phyloP scores from a whole-genome alignment of 2,888 invertebrate genomes.

The Pyrrhia umbra region DNA sequence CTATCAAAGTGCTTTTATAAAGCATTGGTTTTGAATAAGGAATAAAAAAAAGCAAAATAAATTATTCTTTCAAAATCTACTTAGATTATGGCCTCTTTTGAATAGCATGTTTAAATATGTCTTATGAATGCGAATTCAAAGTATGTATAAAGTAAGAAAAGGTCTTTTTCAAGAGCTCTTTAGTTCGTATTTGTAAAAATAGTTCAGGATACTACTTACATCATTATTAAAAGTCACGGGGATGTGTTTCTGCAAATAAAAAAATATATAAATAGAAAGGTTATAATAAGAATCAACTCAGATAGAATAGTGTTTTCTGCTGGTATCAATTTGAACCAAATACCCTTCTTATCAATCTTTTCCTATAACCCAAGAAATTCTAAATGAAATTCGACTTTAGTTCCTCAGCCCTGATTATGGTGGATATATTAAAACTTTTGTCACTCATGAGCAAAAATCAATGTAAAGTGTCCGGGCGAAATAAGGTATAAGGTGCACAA shows the following conservation, averaged over 20 bases:
- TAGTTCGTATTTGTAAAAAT: constrained; percentile 7
- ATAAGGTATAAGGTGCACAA: no score
- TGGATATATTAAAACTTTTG: no score
- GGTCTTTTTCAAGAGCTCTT: constrained; percentile 6
- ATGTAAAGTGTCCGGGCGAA: no score
- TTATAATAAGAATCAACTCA: no score
- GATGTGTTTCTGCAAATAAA: background rate
- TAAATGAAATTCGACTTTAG: no score
- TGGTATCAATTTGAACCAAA: no score
- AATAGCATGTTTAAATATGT: constrained; percentile 50
- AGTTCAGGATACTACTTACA: background rate
- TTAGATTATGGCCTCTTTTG: constrained; percentile 53
- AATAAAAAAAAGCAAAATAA: constrained; percentile 60
- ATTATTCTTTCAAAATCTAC: constrained; percentile 54
- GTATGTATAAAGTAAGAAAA: constrained; percentile 22
- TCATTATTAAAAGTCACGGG: no score
- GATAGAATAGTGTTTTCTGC: no score
- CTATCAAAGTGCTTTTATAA: constrained; percentile 63
- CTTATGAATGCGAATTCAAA: constrained; percentile 51
- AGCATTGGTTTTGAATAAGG: constrained; percentile 52
- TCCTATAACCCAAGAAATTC: no score
- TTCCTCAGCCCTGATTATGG: no score
- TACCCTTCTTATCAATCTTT: no score
- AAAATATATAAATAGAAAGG: background rate
- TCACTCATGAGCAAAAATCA: no score